Conservation (phyloP, 2,888 invertebrate genomes). For the Agrilus mali region DNA sequence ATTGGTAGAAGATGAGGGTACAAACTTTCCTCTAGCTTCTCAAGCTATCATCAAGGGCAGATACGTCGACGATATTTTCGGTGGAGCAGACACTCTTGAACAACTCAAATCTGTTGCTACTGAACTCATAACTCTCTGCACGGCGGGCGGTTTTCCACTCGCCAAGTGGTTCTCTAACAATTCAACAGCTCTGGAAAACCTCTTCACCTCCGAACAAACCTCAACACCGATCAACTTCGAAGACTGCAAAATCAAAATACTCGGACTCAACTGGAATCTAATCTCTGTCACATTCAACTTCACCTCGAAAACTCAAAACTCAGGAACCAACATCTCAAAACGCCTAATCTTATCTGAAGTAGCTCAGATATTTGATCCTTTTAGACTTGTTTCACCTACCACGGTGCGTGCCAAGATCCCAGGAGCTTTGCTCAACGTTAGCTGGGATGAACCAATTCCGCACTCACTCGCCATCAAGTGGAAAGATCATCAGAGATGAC, state of each 20-base stretch:
- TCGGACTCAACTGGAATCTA: no score
- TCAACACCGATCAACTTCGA: no score
- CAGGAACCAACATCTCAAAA: not conserved
- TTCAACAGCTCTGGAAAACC: no score
- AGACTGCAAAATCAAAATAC: no score
- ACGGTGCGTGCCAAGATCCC: not conserved
- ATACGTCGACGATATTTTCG: conserved; percentile 9
- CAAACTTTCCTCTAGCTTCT: conserved; percentile 4
- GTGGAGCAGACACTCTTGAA: conserved; percentile 7
- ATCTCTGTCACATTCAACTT: no score
- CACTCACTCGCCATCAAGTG: no score
- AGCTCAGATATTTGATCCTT: not conserved
- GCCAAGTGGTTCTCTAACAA: conserved; percentile 6
- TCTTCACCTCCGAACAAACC: no score
- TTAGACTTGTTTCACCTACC: not conserved
- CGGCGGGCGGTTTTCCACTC: conserved; percentile 6
- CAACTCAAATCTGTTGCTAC: conserved; percentile 3
- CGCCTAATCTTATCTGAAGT: not conserved
- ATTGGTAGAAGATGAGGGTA: not conserved
- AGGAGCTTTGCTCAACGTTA: no score
- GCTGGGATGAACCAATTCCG: no score
- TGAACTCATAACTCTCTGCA: conserved; percentile 1
- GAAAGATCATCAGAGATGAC: no score
- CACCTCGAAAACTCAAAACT: no score
- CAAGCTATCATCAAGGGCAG: conserved; percentile 3